These are phyloP conservation scores for Lithophane leautieri DNA, from an alignment of 2,888 invertebrate genomes.

Conservation along the genomic window DNA sequence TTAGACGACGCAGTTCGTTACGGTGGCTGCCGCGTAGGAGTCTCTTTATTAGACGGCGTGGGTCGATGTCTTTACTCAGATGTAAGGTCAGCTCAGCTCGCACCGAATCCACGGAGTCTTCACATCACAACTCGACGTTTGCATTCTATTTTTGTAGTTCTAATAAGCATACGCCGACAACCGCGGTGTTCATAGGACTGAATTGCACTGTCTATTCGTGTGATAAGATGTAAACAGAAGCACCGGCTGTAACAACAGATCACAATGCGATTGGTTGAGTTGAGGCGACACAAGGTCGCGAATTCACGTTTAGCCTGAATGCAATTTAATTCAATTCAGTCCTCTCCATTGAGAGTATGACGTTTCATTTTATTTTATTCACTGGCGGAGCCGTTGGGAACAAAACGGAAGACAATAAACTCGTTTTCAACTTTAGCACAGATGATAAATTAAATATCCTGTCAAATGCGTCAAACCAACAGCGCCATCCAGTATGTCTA, in stretches of 20 bases:
- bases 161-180: slow-evolving; percentile 72
- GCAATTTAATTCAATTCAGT: slow-evolving; percentile 74
- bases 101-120: slow-evolving; percentile 74
- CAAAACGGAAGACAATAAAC: slow-evolving; percentile 75
- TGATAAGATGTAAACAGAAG: slow-evolving; percentile 82
- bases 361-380: slow-evolving; percentile 80
- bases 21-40: slow-evolving; percentile 83
- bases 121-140: slow-evolving; percentile 68
- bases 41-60: slow-evolving; percentile 85
- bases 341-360: slow-evolving; percentile 76
- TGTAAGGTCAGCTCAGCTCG: slow-evolving; percentile 83
- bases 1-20: slow-evolving; percentile 77
- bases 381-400: slow-evolving; percentile 74
- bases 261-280: slow-evolving; percentile 74
- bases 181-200: slow-evolving; percentile 66
- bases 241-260: slow-evolving; percentile 82
- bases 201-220: slow-evolving; percentile 70
- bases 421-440: slow-evolving; percentile 69
- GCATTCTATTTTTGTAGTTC: slow-evolving; percentile 75
- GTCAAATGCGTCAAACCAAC: slow-evolving; percentile 29
- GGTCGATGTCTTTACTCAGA: slow-evolving; percentile 83
- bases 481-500: slow-evolving; percentile 55
- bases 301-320: slow-evolving; percentile 74
- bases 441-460: slow-evolving; percentile 54
- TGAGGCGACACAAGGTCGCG: slow-evolving; percentile 77